Evolutionary conservation across 2,888 invertebrate genomes (phyloP), one percentile per base, ranked within the genome.

Genomic region (Drosophila tripunctata): DNA sequence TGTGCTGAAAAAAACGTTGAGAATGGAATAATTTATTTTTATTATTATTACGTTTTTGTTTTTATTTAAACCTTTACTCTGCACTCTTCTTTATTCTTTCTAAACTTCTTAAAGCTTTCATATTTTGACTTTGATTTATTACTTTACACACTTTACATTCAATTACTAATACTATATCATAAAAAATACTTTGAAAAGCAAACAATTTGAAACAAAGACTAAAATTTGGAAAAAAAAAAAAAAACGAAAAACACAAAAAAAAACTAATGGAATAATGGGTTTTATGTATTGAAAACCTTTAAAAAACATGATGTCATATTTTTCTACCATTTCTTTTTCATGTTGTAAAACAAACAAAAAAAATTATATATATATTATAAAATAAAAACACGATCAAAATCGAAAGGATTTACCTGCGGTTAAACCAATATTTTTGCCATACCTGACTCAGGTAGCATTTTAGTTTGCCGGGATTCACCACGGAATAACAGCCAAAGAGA

Each of bases 251-350:
- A 41, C 71, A 27, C 8, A 27, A 8, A 3, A 10, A 3, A 10
- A 78, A 54, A 41, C 71, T 57, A 50, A 66, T 65, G 69, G 73
- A 68, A 78, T 55, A 57, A 52, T 66, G 72, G 87, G 81, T 71
- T 81, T 75, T 72, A 30, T 51, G 78, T 75, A 78, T 61, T 57
- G 30, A 56, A 77, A 69, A 51, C 75, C 57, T 35, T 56, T 35
- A 35, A 81, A 35, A 81, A 69, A 69, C 38, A 67, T 35, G 54
- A 87, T 81, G 63, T 85, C 79, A 81, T 82, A 87, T 87, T 82
- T 82, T 87, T 82, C 87, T 82, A 82, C 82, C 61, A 81, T 78
- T 87, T 74, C 76, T 87, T 87, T 87, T 87, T 85, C 79, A 82
- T 87, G 87, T 87, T 87, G 87, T 87, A 67, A n/a, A 81, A 84